Conservation (phyloP, 2,797 vertebrate genomes). For the Acipenser oxyrinchus region DNA sequence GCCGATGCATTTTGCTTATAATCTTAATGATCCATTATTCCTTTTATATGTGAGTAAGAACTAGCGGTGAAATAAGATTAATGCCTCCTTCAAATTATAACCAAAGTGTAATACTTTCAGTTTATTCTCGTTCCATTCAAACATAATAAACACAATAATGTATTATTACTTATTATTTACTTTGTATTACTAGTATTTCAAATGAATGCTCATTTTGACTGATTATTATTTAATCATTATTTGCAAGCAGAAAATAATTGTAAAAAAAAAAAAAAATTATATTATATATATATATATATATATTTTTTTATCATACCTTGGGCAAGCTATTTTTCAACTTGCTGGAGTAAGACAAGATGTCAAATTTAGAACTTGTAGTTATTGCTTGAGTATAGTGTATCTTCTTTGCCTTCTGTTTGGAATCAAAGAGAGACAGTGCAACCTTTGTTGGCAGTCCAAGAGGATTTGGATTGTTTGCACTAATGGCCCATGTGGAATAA, state of each 20-base stretch:
- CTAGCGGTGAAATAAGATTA: no score
- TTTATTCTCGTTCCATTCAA: no score
- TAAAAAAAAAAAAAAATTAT: no score
- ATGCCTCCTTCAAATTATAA: no score
- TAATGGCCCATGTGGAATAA: slow-evolving; percentile 81
- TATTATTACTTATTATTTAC: background rate
- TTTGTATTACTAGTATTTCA: background rate
- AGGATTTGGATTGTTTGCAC: slow-evolving; percentile 78
- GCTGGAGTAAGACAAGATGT: slow-evolving; percentile 85
- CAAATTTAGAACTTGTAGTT: slow-evolving; percentile 72
- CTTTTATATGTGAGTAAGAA: no score
- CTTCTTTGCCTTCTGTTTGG: slow-evolving; percentile 86
- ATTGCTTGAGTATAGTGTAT: slow-evolving; percentile 83
- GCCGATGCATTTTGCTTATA: no score
- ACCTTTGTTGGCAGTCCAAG: slow-evolving; percentile 88
- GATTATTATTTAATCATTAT: background rate
- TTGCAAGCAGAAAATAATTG: no score
- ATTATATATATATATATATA: no score
- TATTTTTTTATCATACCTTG: slow-evolving; percentile 57
- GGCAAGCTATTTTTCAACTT: slow-evolving; percentile 83
- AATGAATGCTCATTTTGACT: background rate
- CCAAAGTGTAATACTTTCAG: background rate
- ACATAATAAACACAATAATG: background rate
- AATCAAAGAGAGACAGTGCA: slow-evolving; percentile 89
- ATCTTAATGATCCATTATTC: no score